These are phyloP conservation scores for Chaetorhynchus papuensis DNA, from an alignment of 2,113 vertebrate genomes.

Conservation along the genomic window DNA sequence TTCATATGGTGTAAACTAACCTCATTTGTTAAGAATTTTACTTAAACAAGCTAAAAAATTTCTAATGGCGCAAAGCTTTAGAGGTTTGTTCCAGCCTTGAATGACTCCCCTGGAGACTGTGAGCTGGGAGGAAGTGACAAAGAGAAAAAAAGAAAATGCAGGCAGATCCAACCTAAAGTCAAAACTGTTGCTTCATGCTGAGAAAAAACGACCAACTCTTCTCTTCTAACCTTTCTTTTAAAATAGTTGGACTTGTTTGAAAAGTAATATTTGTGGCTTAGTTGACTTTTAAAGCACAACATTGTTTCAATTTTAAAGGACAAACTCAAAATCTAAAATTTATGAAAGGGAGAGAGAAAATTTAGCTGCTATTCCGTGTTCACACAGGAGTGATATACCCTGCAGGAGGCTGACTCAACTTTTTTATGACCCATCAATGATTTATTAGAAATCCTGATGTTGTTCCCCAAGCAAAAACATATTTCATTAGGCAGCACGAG, in stretches of 20 bases:
- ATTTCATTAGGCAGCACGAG: slow-evolving; percentile 3
- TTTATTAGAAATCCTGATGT: slow-evolving; percentile 23
- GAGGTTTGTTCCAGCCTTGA: not conserved
- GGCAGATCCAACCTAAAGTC: not conserved
- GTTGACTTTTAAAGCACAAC: not conserved
- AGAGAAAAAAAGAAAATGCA: not conserved
- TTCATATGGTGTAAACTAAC: not conserved
- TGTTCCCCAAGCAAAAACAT: not conserved
- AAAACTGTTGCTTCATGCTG: not conserved
- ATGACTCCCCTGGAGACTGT: not conserved
- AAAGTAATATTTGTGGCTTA: not conserved
- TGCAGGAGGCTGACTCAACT: not conserved
- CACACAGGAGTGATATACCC: not conserved
- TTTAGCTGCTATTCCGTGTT: not conserved
- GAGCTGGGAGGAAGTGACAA: not conserved
- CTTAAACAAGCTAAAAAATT: not conserved
- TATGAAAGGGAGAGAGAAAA: not conserved
- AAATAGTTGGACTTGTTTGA: not conserved
- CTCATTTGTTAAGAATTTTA: not conserved
- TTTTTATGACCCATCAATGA: slow-evolving; percentile 24
- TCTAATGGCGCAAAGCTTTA: not conserved
- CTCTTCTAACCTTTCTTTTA: not conserved
- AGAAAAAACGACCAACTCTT: not conserved
- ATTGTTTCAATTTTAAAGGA: slow-evolving; percentile 34
- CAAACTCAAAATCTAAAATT: slow-evolving; percentile 19